These are phyloP conservation scores for Eira barbara DNA, from an alignment of 2,113 vertebrate genomes.

Conservation along the genomic window DNA sequence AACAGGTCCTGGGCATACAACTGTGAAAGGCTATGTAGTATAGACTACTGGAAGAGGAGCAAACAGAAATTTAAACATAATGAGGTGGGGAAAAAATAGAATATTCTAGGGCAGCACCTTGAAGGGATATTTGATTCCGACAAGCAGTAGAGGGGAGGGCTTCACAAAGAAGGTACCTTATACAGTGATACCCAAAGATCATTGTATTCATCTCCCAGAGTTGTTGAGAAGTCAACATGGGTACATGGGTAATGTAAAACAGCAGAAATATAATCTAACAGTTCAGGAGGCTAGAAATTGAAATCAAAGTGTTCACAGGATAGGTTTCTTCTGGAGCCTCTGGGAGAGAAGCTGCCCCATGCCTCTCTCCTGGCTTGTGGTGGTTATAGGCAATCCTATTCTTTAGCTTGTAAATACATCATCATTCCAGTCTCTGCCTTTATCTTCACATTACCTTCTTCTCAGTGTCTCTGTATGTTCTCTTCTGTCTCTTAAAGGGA, in stretches of 20 bases:
- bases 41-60: background rate
- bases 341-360: background rate
- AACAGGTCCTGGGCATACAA: background rate
- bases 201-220: background rate
- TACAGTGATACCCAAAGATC: background rate
- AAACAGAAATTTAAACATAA: background rate
- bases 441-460: background rate
- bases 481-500: background rate
- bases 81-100: background rate
- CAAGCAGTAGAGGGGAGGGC: background rate
- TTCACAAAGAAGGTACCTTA: background rate
- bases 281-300: background rate
- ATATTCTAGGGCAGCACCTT: background rate
- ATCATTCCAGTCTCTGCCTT: background rate
- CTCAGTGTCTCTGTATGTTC: background rate
- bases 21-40: background rate
- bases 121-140: background rate
- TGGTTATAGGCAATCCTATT: background rate
- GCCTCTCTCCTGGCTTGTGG: background rate
- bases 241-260: background rate
- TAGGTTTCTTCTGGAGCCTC: background rate
- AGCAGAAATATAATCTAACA: background rate
- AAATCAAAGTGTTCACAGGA: background rate
- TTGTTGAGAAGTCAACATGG: background rate
- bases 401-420: background rate